Conservation (phyloP, 2,113 vertebrate genomes). For the Lepidothrix coronata region DNA sequence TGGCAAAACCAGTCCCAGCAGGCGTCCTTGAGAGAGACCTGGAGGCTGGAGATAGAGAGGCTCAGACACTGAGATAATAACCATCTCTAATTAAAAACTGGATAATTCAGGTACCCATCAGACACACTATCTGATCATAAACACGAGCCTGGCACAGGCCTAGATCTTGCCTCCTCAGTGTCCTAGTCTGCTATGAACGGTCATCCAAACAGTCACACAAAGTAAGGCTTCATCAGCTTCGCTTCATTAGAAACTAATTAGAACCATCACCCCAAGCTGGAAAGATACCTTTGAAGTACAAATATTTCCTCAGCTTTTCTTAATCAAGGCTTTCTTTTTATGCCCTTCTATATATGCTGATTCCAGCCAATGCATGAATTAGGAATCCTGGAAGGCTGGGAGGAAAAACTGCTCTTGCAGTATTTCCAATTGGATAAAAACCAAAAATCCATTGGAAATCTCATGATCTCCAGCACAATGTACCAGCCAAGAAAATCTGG, state of each 20-base stretch:
- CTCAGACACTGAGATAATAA: not conserved
- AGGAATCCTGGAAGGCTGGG: conserved; percentile 39
- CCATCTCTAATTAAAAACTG: not conserved
- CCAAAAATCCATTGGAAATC: conserved; percentile 14
- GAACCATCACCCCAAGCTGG: not conserved
- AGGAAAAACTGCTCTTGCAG: conserved; percentile 31
- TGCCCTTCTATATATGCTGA: not conserved
- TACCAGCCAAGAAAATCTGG: not conserved
- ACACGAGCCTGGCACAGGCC: not conserved
- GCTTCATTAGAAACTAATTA: conserved; percentile 21
- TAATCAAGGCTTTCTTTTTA: conserved; percentile 26
- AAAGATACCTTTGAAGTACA: conserved; percentile 45
- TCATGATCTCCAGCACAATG: conserved; percentile 1
- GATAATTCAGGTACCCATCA: not conserved
- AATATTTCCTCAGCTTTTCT: conserved; percentile 40
- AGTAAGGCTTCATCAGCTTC: not conserved
- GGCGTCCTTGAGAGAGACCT: not conserved
- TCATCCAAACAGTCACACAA: not conserved
- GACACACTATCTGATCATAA: not conserved
- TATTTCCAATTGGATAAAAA: conserved; percentile 27
- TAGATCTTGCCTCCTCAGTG: not conserved
- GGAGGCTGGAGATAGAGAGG: not conserved
- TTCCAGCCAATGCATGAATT: not conserved
- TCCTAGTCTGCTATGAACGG: not conserved
- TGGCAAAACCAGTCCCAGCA: not conserved